phyloP scores from a whole-genome alignment of 2,888 invertebrate species.

The Bellardia pandia region DNA sequence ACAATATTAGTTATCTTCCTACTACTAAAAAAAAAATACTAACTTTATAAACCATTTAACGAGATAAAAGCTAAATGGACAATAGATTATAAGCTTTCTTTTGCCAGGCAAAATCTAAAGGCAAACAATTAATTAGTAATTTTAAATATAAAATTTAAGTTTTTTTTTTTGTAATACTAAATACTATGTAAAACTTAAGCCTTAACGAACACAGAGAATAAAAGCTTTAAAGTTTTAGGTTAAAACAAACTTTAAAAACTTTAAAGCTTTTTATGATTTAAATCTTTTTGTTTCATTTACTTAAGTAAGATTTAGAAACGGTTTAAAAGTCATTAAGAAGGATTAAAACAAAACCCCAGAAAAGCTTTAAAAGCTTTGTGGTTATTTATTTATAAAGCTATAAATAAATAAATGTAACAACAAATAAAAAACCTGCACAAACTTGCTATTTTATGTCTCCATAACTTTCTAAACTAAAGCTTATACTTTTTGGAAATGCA shows the following conservation, averaged over 20 bases:
- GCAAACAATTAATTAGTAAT: conserved; percentile 37
- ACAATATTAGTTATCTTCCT: conserved; percentile 56
- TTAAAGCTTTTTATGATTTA: conserved; percentile 20
- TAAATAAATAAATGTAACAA: no score
- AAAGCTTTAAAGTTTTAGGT: conserved; percentile 52
- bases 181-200: conserved; percentile 63
- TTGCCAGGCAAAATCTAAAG: conserved; percentile 22
- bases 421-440: conserved; percentile 24
- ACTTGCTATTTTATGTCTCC: conserved; percentile 26
- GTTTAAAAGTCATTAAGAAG: conserved; percentile 44
- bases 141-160: conserved; percentile 45
- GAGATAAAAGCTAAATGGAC: conserved; percentile 36
- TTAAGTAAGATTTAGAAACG: conserved; percentile 45
- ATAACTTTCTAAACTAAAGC: conserved; percentile 2
- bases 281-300: conserved; percentile 72
- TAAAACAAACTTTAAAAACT: not conserved
- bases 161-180: conserved; percentile 21
- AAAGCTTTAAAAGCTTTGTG: conserved; percentile 54
- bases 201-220: conserved; percentile 52
- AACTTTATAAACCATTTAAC: conserved; percentile 18
- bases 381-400: not conserved
- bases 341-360: not conserved
- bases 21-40: conserved; percentile 20
- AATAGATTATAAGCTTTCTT: conserved; percentile 55
- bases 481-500: conserved; percentile 38